These are phyloP conservation scores for Pheosia gnoma DNA, from an alignment of 2,888 invertebrate species.

Conservation along the genomic window DNA sequence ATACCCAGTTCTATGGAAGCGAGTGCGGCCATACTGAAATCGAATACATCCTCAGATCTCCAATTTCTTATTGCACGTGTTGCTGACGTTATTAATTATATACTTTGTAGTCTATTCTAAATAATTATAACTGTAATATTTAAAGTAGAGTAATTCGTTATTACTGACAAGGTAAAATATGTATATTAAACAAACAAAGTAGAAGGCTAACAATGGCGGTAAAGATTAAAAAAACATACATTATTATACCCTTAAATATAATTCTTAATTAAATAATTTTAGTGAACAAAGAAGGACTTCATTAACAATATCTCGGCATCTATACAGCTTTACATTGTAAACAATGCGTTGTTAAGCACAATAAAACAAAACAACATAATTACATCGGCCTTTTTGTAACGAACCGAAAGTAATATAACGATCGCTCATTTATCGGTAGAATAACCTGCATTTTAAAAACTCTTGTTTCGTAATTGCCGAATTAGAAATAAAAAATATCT, in stretches of 20 bases:
- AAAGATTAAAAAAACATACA: background rate
- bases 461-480: slow-evolving; percentile 43
- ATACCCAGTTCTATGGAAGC: slow-evolving; percentile 27
- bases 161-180: too few species aligned
- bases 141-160: too few species aligned
- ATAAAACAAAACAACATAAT: slow-evolving; percentile 37
- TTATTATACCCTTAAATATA: background rate
- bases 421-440: slow-evolving; percentile 15
- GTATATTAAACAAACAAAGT: too few species aligned
- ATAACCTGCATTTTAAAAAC: slow-evolving; percentile 23
- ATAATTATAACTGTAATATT: too few species aligned
- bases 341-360: slow-evolving; percentile 31
- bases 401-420: slow-evolving; percentile 17
- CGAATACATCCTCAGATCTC: slow-evolving; percentile 29
- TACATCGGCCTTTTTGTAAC: slow-evolving; percentile 24
- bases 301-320: slow-evolving; percentile 13
- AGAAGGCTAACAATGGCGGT: too few species aligned
- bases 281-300: slow-evolving; percentile 1
- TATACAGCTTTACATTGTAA: slow-evolving; percentile 17
- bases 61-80: slow-evolving; percentile 44
- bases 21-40: slow-evolving; percentile 18
- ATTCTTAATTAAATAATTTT: background rate
- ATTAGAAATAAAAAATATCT: slow-evolving; percentile 45
- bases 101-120: background rate
- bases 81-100: slow-evolving; percentile 16